phyloP scores from a whole-genome alignment of 2,888 invertebrate genomes.

The Zaprionus bogoriensis region DNA sequence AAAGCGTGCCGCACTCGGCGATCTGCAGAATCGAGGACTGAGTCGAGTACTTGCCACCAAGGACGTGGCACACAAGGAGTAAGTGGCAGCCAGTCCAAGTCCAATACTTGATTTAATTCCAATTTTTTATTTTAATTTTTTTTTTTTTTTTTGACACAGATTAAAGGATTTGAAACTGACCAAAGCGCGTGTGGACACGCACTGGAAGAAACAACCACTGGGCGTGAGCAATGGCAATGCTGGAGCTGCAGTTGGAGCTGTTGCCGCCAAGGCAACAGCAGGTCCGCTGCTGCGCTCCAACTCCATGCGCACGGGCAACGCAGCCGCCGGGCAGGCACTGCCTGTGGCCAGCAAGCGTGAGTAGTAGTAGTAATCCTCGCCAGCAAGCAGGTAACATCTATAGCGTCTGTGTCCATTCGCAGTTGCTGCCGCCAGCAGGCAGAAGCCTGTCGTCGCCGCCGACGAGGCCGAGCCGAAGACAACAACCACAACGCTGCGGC shows the following conservation, averaged over 20 bases:
- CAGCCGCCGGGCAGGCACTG: constrained; percentile 48
- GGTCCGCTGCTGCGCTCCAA: constrained; percentile 68
- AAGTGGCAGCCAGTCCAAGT: constrained; percentile 33
- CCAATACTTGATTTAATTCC: too few species aligned
- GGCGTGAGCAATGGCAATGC: constrained; percentile 29
- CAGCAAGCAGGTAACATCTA: too few species aligned
- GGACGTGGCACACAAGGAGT: constrained; percentile 79
- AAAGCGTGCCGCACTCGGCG: constrained; percentile 84
- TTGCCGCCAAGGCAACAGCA: constrained; percentile 11
- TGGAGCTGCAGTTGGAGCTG: constrained; percentile 1
- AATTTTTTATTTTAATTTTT: too few species aligned
- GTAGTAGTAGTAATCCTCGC: constrained; percentile 12
- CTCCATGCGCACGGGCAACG: constrained; percentile 67
- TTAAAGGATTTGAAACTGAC: constrained; percentile 72
- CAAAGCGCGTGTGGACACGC: constrained; percentile 82
- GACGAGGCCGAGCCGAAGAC: constrained; percentile 45
- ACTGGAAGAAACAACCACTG: constrained; percentile 79
- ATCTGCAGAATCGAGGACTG: constrained; percentile 84
- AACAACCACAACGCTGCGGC: too few species aligned
- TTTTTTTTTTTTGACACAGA: constrained; percentile 30
- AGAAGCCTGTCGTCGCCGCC: constrained; percentile 32
- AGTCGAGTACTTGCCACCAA: constrained; percentile 68
- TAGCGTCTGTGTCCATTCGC: too few species aligned
- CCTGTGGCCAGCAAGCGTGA: constrained; percentile 45
- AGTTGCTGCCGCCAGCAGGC: constrained; percentile 25